Evolutionary conservation across 2,113 vertebrate genomes (phyloP), one percentile per base, ranked within the genome.

Genomic region (Megaleporinus macrocephalus): DNA sequence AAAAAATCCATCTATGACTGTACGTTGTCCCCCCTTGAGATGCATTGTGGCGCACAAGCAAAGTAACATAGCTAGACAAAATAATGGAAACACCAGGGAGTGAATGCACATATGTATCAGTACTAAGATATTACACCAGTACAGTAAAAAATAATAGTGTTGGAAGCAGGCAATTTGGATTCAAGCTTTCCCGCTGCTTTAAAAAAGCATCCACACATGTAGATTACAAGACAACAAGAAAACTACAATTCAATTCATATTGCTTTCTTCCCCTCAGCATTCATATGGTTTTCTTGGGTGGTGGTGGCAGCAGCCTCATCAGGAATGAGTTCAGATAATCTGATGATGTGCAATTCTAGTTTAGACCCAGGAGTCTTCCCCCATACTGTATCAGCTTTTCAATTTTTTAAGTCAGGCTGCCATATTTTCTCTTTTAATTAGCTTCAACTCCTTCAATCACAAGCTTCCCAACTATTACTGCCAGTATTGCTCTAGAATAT

Each of bases 21-120:
- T 33, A 61, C 51, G 22, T 70, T 41, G 26, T 26, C 44, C 13
- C 41, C 30, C 33, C 29, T 36, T 59, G 62, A 78, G 20, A 66
- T 65, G 41, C 51, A 70, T 68, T 66, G 51, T 81, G 66, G 77
- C 26, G 70, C 4, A 55, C 41, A 80, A 41, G 78, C 51, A 59
- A 72, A 57, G 47, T 73, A 69, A 73, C 59, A 65, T 59, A 80
- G 61, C 27, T 16, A n/a, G 30, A 79, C 68, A 57, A 26, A 70
- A 61, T 27, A 57, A 80, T 30, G 20, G 36, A 73, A 73, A 80
- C 36, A 80, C 51, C 78, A 73, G n/a, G 18, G 53, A 20, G 47
- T 73, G 36, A 20, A 61, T 73, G 36, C 44, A 22, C 65, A 68
- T 6, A 36, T 36, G n/a, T 36, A 12, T 20, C 18, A n/a, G 24